Evolutionary conservation across 2,888 invertebrate species (phyloP), one percentile per base, ranked within the genome.

Genomic region (Ypsolopha sequella): DNA sequence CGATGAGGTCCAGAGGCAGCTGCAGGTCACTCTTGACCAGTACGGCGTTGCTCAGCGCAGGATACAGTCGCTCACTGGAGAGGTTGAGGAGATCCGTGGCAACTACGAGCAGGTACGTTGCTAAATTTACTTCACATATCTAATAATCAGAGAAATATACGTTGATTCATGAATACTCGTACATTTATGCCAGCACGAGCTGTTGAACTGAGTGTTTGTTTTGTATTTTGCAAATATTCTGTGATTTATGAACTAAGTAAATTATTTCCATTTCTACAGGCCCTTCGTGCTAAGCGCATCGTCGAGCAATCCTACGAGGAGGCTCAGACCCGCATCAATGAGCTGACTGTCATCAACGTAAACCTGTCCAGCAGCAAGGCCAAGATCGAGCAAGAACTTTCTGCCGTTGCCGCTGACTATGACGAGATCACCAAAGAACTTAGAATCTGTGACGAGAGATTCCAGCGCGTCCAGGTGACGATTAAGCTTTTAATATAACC

Each of bases 341-440:
- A 99, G 88, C 87, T 98, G 80, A 95, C 93, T 67, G 93, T 95
- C 69, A 95, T 96, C 90, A 97, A 99, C 84, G 96, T 97, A 60
- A 97, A 96, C 89, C 89, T 99, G 76, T 93, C 96, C 54, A 95
- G 97, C 69, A 92, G 93, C 84, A 98, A 95, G 90, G 93, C 94
- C 75, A 97, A 97, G 89, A 90, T 98, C 75, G 98, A 98, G 87
- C 96, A 96, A 75, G 98, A 99, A 84, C 88, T 98, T 68, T 87
- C 91, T 51, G 93, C 94, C 64, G 91, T 99, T 66, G 95, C 97
- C 63, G 92, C 95, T 64, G 99, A 99, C 86, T 96, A 99, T 80
- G 99, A 99, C 76, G 99, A 99, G 87, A 95, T 98, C 73, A 95
- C 95, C 81, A 96, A 96, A 88, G 97, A 98, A 82, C 89, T 98